A percentile compares a stretch with the other conserved stretches of the same genome.
phyloP scores from a whole-genome alignment of 2,888 invertebrate genomes.

The Kuschelorhynchus macadamiae region DNA sequence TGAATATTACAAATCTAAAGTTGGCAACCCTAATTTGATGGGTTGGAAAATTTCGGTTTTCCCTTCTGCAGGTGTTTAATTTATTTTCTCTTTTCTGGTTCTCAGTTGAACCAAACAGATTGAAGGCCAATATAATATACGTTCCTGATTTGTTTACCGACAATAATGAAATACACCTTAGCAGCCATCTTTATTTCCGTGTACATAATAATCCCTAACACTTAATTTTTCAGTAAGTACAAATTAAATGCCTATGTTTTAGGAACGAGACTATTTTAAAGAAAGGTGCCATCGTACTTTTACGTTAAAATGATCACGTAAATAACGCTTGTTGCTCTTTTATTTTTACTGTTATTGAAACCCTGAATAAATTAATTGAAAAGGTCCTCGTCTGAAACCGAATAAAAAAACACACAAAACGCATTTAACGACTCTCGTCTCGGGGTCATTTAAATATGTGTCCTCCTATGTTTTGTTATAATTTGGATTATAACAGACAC shows the following conservation, averaged over 20 bases:
- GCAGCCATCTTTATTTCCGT: too few species aligned
- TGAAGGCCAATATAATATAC: too few species aligned
- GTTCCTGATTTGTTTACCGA: too few species aligned
- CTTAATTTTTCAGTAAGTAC: slow-evolving; percentile 6
- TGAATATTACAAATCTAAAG: too few species aligned
- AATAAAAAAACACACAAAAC: background rate
- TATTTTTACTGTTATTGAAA: background rate
- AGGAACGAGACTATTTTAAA: slow-evolving; percentile 17
- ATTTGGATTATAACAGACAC: too few species aligned
- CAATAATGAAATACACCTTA: too few species aligned
- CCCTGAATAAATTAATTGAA: background rate
- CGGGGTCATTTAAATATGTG: background rate
- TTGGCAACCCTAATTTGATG: too few species aligned
- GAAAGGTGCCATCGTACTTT: background rate
- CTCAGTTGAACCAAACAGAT: too few species aligned
- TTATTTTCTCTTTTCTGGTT: too few species aligned
- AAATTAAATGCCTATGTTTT: slow-evolving; percentile 13
- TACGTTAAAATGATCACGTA: background rate
- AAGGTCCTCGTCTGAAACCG: background rate
- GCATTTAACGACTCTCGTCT: background rate
- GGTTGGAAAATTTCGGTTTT: too few species aligned
- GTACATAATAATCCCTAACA: background rate
- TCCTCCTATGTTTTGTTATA: background rate
- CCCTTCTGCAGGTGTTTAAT: too few species aligned
- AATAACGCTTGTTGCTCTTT: background rate